Percentiles rank a stretch among this genome's conserved stretches.
Conservation (phyloP, 1,140 invertebrate genomes). For the Ditylenchus dipsaci region DNA sequence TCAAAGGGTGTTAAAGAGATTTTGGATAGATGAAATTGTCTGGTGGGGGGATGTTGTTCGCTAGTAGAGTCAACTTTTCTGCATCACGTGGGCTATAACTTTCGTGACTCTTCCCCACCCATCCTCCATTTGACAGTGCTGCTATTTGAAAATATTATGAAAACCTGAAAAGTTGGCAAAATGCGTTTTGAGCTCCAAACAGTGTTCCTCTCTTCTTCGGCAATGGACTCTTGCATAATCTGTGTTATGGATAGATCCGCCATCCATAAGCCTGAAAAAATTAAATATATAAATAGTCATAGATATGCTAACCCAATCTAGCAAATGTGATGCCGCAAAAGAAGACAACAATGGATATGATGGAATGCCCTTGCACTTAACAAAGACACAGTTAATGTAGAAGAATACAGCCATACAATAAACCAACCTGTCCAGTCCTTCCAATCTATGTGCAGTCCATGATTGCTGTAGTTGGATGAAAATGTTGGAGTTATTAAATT, state of each 20-base stretch:
- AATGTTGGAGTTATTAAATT: conserved; percentile 20
- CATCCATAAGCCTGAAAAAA: conserved; percentile 62
- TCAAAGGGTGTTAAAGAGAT: too few relatives aligned
- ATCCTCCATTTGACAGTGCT: too few relatives aligned
- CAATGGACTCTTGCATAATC: conserved; percentile 64
- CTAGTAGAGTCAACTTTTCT: too few relatives aligned
- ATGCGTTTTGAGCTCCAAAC: conserved; percentile 64
- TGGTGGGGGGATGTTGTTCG: too few relatives aligned
- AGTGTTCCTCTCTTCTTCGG: conserved; percentile 62
- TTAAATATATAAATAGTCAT: too few relatives aligned
- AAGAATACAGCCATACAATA: background rate
- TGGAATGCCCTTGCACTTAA: conserved; percentile 21
- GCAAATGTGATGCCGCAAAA: conserved; percentile 43
- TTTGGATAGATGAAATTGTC: too few relatives aligned
- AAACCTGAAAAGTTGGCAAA: conserved; percentile 40
- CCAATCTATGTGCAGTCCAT: conserved; percentile 1
- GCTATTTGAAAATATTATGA: background rate
- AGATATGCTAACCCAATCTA: conserved; percentile 7
- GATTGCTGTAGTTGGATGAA: background rate
- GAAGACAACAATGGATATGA: conserved; percentile 30
- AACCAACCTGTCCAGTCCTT: background rate
- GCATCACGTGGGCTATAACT: too few relatives aligned
- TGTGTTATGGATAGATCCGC: conserved; percentile 65
- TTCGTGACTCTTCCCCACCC: too few relatives aligned
- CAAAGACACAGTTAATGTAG: background rate